Percentiles rank a stretch among this genome's conserved stretches.
Conservation (phyloP, 2,113 vertebrate genomes). For the Actenoides hombroni region DNA sequence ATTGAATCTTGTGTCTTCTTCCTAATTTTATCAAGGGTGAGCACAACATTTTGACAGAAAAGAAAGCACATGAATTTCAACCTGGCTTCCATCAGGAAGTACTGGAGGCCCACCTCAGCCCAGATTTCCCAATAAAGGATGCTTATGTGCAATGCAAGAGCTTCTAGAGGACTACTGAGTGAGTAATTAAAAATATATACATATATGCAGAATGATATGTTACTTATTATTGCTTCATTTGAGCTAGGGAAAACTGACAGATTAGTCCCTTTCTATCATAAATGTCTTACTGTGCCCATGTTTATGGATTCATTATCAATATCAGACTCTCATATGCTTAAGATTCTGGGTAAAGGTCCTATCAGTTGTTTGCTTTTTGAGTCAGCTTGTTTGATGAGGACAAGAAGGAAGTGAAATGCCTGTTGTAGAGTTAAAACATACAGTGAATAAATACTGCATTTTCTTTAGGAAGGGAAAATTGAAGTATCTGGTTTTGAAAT, state of each 20-base stretch:
- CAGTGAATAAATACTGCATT: not conserved
- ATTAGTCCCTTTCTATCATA: not conserved
- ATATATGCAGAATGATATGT: not conserved
- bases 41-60: not conserved
- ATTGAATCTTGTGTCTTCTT: not conserved
- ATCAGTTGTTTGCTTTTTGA: conserved; percentile 26
- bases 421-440: not conserved
- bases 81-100: not conserved
- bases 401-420: not conserved
- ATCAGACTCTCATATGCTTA: not conserved
- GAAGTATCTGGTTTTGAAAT: not conserved
- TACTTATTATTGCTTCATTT: not conserved
- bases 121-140: not conserved
- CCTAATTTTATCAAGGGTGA: not conserved
- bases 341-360: not conserved
- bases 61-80: not conserved
- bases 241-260: not conserved
- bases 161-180: not conserved
- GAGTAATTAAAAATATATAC: not conserved
- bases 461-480: not conserved
- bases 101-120: not conserved
- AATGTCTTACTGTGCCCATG: not conserved
- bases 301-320: not conserved
- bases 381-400: not conserved
- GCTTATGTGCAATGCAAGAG: not conserved